A percentile compares a stretch with the other conserved stretches of the same genome.
These are phyloP conservation scores for Tyto alba DNA, from an alignment of 2,113 vertebrate genomes.

Conservation along the genomic window DNA sequence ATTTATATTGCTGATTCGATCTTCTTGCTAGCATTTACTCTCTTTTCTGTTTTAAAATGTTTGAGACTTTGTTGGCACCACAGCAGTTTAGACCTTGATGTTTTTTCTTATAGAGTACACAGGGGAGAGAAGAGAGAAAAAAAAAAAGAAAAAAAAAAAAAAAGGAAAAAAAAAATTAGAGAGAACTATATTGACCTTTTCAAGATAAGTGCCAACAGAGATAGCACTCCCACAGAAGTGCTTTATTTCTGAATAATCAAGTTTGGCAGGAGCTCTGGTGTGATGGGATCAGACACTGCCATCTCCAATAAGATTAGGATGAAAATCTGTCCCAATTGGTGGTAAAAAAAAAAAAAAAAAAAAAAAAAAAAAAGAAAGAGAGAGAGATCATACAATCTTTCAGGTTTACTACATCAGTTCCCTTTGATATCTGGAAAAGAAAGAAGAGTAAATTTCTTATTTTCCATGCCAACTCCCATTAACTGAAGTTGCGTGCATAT, in stretches of 20 bases:
- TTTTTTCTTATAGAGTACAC: background rate
- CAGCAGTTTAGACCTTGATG: background rate
- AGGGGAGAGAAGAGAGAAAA: background rate
- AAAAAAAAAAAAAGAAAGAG: background rate
- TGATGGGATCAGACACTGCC: conserved; percentile 27
- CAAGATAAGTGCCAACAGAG: background rate
- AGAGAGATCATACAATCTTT: background rate
- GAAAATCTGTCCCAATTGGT: conserved; percentile 23
- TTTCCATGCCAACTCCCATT: background rate
- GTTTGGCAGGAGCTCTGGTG: conserved; percentile 23
- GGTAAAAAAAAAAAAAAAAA: background rate
- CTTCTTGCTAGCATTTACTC: background rate
- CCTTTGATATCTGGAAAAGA: background rate
- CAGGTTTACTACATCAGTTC: background rate
- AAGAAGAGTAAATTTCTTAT: background rate
- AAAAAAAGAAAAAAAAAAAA: background rate
- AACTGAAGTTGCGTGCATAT: background rate
- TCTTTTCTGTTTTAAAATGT: background rate
- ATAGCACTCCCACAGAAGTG: background rate
- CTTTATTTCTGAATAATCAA: conserved; percentile 42
- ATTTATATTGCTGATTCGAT: background rate
- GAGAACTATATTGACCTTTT: conserved; percentile 20
- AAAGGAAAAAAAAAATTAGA: background rate
- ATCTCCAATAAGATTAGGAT: conserved; percentile 24
- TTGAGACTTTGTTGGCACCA: background rate